Evolutionary conservation across 2,113 vertebrate species (phyloP), one percentile per base, ranked within the genome.

Genomic region (Solea solea): DNA sequence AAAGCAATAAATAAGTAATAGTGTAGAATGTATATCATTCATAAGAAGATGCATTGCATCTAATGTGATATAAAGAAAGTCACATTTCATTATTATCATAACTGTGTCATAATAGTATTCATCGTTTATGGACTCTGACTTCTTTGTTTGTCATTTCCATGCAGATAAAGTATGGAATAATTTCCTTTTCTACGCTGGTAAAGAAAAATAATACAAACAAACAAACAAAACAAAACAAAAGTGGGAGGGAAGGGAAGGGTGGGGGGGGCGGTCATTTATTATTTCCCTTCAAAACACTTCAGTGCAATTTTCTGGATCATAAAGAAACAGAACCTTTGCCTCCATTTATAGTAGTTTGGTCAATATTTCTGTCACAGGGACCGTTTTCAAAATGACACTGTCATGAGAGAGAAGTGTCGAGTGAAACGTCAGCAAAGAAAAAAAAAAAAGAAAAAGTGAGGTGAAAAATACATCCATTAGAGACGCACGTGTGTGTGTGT

Each of bases 361-460:
- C 86, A 85, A 90, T 89, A 86, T 69, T 80, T 71, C 76, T 85
- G 84, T 82, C 87, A 88, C 65, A 77, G 48, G 21, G 28, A 51
- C 58, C 62, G 69, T 65, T 69, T 81, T 88, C 69, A 66, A 74
- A 87, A 81, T 78, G 80, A 81, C 63, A 63, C 44, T 70, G 85
- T 84, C 75, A 71, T 56, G 62, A 87, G 49, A 69, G 78, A 63
- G 25, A 25, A 64, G 63, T 59, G 52, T 72, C 62, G 56, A 74
- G 69, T 58, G 3, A 63, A 28, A 54, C 51, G 58, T 72, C 76
- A 83, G 65, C 46, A 1, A 28, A 75, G 2, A 53, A 78, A 78
- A 76, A 73, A 45, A 75, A 4, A 53, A 78, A 45, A 78, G 2
- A 48, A 76, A 78, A 78, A 78, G 66, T 55, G 14, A 0, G 25